phyloP scores from a whole-genome alignment of 2,113 vertebrate genomes.

The Nyctereutes procyonoides region DNA sequence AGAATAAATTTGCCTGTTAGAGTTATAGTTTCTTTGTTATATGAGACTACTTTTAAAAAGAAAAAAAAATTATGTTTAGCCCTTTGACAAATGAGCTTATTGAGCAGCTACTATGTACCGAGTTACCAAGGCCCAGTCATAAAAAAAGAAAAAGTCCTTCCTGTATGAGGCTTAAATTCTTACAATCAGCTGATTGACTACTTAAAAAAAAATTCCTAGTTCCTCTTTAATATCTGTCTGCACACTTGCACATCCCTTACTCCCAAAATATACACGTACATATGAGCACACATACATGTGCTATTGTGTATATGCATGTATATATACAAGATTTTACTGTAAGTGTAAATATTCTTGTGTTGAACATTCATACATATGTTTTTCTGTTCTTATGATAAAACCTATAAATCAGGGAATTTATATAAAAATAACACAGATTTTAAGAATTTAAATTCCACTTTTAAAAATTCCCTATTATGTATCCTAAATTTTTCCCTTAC shows the following conservation, averaged over 20 bases:
- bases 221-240: neutral
- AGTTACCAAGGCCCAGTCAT: neutral
- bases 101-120: neutral
- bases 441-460: slow-evolving; percentile 6
- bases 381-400: neutral
- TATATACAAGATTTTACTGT: neutral
- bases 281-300: neutral
- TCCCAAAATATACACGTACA: neutral
- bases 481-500: neutral
- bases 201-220: slow-evolving; percentile 1
- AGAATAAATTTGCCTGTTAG: neutral
- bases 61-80: neutral
- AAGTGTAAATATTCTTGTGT: neutral
- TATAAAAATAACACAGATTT: neutral
- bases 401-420: neutral
- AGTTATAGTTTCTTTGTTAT: neutral
- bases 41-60: neutral
- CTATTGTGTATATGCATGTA: neutral
- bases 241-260: neutral
- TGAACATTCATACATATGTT: neutral
- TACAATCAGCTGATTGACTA: neutral
- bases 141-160: neutral
- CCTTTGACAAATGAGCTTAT: neutral
- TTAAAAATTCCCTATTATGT: neutral
- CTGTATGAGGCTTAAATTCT: neutral